These are phyloP conservation scores for Drosophila prostipennis DNA, from an alignment of 2,888 invertebrate genomes.

Conservation along the genomic window DNA sequence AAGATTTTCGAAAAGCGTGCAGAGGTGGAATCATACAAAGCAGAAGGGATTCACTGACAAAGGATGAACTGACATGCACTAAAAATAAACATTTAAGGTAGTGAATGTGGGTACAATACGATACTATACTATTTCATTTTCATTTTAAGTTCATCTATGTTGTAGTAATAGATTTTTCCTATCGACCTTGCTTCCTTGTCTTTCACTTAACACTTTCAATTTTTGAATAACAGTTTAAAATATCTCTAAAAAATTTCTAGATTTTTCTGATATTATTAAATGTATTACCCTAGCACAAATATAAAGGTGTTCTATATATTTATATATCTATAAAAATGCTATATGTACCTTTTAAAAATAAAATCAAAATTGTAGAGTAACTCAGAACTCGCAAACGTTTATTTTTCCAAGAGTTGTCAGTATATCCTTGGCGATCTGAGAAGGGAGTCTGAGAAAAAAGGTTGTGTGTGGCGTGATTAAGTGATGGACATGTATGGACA, in stretches of 20 bases:
- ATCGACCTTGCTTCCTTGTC: too few relatives aligned
- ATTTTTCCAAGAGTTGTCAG: not conserved
- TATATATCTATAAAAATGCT: too few relatives aligned
- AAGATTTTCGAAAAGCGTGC: slow-evolving; percentile 48
- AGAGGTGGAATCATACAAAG: slow-evolving; percentile 56
- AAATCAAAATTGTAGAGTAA: not conserved
- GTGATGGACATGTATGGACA: slow-evolving; percentile 80
- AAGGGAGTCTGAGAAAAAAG: slow-evolving; percentile 13
- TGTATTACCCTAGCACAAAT: too few relatives aligned
- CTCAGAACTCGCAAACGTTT: not conserved
- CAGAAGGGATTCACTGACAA: slow-evolving; percentile 12
- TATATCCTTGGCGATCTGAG: slow-evolving; percentile 14
- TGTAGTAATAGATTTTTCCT: not conserved
- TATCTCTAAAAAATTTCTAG: too few relatives aligned
- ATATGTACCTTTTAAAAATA: too few relatives aligned
- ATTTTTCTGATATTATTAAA: too few relatives aligned
- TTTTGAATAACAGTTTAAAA: too few relatives aligned
- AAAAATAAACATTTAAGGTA: not conserved
- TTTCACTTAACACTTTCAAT: too few relatives aligned
- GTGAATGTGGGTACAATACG: too few relatives aligned
- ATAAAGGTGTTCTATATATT: too few relatives aligned
- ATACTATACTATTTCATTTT: not conserved
- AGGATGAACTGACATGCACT: not conserved
- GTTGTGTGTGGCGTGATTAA: slow-evolving; percentile 76
- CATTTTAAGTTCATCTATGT: too few relatives aligned